Percentiles rank a stretch among this genome's conserved stretches.
Conservation (phyloP, 2,888 invertebrate species). For the Apodemia mormo region DNA sequence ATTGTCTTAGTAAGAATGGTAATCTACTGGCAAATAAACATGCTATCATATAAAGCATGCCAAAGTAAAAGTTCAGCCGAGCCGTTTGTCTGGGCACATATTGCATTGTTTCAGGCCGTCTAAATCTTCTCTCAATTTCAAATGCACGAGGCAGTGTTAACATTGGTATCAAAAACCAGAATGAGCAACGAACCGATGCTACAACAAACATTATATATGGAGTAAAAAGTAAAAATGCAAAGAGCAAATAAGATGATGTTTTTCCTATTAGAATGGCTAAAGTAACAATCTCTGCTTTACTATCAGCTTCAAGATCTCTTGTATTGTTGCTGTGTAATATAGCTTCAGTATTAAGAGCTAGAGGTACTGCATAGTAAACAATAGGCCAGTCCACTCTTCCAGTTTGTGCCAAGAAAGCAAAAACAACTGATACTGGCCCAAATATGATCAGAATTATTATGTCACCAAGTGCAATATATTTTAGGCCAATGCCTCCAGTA, state of each 20-base stretch:
- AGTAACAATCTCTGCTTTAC: constrained; percentile 95
- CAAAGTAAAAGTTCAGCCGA: constrained; percentile 94
- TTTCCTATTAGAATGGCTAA: constrained; percentile 96
- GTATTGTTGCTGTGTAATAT: constrained; percentile 98
- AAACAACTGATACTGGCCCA: constrained; percentile 96
- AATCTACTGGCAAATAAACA: constrained; percentile 86
- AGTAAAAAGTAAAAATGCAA: constrained; percentile 93
- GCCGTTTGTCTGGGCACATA: constrained; percentile 94
- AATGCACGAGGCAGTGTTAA: constrained; percentile 94
- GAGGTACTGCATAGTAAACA: constrained; percentile 95
- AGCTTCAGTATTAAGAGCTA: constrained; percentile 96
- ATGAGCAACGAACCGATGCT: constrained; percentile 90
- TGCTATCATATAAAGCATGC: constrained; percentile 93
- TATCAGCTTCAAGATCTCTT: constrained; percentile 93
- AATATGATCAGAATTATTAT: constrained; percentile 95
- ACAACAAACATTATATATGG: constrained; percentile 96
- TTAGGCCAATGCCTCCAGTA: constrained; percentile 97
- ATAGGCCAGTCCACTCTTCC: constrained; percentile 95
- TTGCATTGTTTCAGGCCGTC: constrained; percentile 88
- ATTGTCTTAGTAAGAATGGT: constrained; percentile 77
- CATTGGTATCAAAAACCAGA: constrained; percentile 94
- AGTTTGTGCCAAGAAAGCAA: constrained; percentile 96
- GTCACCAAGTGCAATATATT: constrained; percentile 97
- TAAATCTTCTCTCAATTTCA: constrained; percentile 93
- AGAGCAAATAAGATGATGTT: constrained; percentile 94